Percentiles rank a stretch among this genome's conserved stretches.
phyloP scores from a whole-genome alignment of 2,888 invertebrate genomes.

The Synergus itoensis region DNA sequence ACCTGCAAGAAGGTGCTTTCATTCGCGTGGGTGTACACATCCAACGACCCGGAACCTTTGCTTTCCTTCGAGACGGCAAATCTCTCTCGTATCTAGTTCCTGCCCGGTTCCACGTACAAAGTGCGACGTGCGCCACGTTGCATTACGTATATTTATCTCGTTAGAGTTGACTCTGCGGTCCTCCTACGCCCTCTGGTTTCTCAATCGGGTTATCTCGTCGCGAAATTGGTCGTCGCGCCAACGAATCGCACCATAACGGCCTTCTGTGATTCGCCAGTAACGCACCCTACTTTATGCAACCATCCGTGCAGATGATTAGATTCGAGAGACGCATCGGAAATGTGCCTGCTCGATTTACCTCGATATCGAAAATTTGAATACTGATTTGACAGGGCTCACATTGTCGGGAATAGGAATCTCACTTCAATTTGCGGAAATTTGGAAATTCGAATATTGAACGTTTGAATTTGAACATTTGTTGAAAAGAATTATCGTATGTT shows the following conservation, averaged over 20 bases:
- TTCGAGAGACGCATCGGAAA: conserved; percentile 18
- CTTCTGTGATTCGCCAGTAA: conserved; percentile 44
- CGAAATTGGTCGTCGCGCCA: conserved; percentile 28
- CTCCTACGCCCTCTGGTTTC: conserved; percentile 25
- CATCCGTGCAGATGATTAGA: conserved; percentile 34
- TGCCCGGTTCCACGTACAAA: conserved; percentile 54
- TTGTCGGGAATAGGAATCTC: not conserved
- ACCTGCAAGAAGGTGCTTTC: conserved; percentile 56
- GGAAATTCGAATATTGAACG: no score
- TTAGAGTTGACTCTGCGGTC: conserved; percentile 52
- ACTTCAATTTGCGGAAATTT: not conserved
- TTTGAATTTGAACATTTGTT: no score
- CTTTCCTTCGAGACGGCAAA: conserved; percentile 59
- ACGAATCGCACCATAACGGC: conserved; percentile 36
- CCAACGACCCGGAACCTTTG: conserved; percentile 69
- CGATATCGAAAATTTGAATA: not conserved
- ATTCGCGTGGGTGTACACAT: conserved; percentile 66
- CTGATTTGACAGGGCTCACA: not conserved
- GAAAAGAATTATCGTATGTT: no score
- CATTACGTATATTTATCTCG: conserved; percentile 63
- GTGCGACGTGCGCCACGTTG: conserved; percentile 50
- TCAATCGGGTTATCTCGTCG: conserved; percentile 43
- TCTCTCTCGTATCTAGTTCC: conserved; percentile 57
- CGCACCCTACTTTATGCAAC: conserved; percentile 30
- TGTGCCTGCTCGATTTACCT: conserved; percentile 33